Conservation (phyloP, 1,140 invertebrate species). For the Psix sp. region DNA sequence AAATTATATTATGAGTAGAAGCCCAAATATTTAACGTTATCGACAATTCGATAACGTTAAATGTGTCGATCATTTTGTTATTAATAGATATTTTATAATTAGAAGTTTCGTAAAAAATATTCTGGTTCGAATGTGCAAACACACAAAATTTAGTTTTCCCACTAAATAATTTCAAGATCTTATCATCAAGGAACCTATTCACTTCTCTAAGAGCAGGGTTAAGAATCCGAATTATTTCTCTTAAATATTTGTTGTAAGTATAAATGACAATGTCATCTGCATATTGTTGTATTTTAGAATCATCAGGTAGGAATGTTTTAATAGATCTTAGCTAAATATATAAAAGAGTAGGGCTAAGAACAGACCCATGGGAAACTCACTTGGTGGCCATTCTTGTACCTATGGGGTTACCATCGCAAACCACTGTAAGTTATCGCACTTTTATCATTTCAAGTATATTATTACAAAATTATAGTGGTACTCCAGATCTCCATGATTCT, state of each 20-base stretch:
- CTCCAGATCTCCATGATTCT: background rate
- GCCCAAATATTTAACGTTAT: no score
- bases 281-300: background rate
- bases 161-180: background rate
- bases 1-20: no score
- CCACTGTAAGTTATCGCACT: background rate
- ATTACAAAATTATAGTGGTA: background rate
- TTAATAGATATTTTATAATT: no score
- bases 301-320: background rate
- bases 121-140: constrained; percentile 3
- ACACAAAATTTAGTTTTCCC: background rate
- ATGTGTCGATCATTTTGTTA: no score
- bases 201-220: background rate
- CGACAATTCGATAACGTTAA: no score
- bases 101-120: no score
- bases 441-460: background rate
- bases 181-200: no score
- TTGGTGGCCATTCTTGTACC: background rate
- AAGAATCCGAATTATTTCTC: background rate
- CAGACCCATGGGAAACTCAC: background rate
- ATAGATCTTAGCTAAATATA: background rate
- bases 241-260: background rate
- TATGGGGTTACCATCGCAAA: background rate
- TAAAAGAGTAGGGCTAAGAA: background rate
- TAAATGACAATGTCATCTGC: background rate